These are phyloP conservation scores for Beris morrisii DNA, from an alignment of 2,888 invertebrate species.

Conservation along the genomic window DNA sequence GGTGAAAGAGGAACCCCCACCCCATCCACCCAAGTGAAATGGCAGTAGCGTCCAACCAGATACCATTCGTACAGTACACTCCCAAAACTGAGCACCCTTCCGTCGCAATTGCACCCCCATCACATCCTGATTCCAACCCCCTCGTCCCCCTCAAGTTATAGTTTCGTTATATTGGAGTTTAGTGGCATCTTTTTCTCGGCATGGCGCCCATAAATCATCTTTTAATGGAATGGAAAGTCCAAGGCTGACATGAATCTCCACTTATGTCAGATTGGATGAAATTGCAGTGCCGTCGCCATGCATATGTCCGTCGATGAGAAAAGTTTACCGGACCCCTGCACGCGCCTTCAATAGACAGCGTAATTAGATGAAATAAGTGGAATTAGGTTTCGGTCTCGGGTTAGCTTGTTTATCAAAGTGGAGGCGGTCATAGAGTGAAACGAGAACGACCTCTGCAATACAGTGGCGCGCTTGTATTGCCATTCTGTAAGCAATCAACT, in stretches of 20 bases:
- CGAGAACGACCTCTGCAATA: conserved; percentile 4
- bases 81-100: no score
- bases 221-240: conserved; percentile 38
- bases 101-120: no score
- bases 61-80: no score
- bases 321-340: conserved; percentile 1
- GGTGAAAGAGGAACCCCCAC: no score
- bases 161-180: no score
- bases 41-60: no score
- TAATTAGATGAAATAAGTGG: conserved; percentile 34
- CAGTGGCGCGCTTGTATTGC: background rate
- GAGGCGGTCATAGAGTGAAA: background rate
- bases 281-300: conserved; percentile 31
- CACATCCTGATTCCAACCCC: no score
- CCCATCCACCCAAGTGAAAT: no score
- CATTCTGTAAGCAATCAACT: conserved; percentile 25
- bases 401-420: conserved; percentile 13
- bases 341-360: conserved; percentile 21
- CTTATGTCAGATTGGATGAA: conserved; percentile 39
- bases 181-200: conserved; percentile 21
- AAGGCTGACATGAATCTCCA: conserved; percentile 38
- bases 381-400: conserved; percentile 29
- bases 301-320: background rate
- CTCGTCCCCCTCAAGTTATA: no score
- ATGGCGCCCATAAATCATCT: conserved; percentile 36